These are phyloP conservation scores for Mobula hypostoma DNA, from an alignment of 2,113 vertebrate genomes.

Conservation along the genomic window DNA sequence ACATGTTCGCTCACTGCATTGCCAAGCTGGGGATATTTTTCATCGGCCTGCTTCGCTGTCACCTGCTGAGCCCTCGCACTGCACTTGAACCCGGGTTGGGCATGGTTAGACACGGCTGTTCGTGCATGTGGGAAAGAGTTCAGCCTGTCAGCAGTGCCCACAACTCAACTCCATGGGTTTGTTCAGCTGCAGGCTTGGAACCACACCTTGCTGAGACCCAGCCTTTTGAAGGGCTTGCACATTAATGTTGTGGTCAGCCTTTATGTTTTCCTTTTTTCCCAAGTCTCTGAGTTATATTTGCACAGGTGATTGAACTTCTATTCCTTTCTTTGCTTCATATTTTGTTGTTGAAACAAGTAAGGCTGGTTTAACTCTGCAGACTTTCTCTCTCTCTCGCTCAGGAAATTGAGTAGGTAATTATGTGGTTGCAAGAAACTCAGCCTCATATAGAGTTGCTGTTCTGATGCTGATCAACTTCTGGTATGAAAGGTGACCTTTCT, in stretches of 20 bases:
- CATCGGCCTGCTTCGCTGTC: neutral
- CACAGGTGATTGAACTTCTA: conserved; percentile 23
- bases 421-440: conserved; percentile 5
- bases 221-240: neutral
- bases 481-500: neutral
- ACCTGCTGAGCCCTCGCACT: neutral
- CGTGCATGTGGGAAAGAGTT: neutral
- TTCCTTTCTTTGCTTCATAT: neutral
- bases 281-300: neutral
- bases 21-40: neutral
- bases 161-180: neutral
- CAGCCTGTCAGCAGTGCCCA: neutral
- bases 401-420: conserved; percentile 16
- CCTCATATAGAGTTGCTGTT: neutral
- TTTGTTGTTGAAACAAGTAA: conserved; percentile 9
- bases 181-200: neutral
- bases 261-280: neutral
- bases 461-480: neutral
- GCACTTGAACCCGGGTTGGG: neutral
- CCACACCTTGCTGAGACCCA: conserved; percentile 13
- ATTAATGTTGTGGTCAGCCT: neutral
- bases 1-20: neutral
- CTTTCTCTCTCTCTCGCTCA: neutral
- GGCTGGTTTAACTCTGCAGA: neutral
- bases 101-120: neutral